A percentile compares a stretch with the other conserved stretches of the same genome.
Evolutionary conservation across 2,113 vertebrate genomes (phyloP).

Genomic region (Tychaedon coryphoeus): DNA sequence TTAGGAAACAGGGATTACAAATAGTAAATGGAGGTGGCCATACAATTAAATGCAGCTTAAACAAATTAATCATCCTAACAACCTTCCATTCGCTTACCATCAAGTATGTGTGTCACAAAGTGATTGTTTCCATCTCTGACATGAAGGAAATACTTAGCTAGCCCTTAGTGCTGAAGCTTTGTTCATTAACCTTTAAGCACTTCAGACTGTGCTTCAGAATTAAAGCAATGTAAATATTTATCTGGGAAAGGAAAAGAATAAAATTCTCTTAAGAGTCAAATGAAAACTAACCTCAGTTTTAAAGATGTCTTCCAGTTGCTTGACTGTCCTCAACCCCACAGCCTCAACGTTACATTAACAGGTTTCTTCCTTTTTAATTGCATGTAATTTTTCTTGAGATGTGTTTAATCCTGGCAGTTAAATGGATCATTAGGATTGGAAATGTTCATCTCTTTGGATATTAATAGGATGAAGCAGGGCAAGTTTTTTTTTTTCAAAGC

Average conservation of each 20-base stretch:
- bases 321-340: background rate
- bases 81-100: background rate
- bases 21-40: background rate
- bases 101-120: background rate
- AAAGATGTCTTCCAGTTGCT: background rate
- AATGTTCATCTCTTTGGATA: background rate
- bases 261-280: background rate
- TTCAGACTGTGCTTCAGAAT: background rate
- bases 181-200: constrained; percentile 10
- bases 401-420: constrained; percentile 11
- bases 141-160: background rate
- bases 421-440: background rate
- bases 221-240: constrained; percentile 9
- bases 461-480: background rate
- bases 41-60: background rate
- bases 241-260: background rate
- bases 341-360: background rate
- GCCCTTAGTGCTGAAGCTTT: background rate
- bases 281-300: background rate
- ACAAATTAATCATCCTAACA: background rate
- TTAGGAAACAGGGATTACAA: background rate
- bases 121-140: background rate
- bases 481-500: constrained; percentile 8
- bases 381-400: background rate
- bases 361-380: background rate